Percentiles rank a stretch among this genome's conserved stretches.
Conservation (phyloP, 2,888 invertebrate species). For the Aspidiotus rigidus region DNA sequence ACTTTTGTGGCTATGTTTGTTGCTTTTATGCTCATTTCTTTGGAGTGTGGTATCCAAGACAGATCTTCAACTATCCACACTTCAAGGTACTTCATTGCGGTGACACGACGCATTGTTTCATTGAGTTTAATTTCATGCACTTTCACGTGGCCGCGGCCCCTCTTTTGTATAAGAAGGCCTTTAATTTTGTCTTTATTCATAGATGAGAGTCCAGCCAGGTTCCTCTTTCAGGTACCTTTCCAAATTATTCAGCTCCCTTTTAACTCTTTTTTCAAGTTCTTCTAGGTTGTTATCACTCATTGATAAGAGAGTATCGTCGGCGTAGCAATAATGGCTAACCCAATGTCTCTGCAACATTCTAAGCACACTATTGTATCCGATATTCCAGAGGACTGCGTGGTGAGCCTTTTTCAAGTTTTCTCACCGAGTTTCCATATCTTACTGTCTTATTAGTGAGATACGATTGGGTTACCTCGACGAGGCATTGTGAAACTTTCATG, state of each 20-base stretch:
- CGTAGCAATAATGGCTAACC: neutral
- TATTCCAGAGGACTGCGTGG: neutral
- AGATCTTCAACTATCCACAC: neutral
- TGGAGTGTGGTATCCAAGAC: neutral
- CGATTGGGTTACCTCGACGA: too few species aligned
- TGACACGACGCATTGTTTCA: too few species aligned
- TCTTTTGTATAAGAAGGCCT: neutral
- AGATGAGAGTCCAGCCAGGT: too few species aligned
- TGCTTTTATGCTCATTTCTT: too few species aligned
- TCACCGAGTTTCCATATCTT: too few species aligned
- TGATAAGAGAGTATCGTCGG: neutral
- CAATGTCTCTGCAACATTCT: neutral
- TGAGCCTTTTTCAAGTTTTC: neutral
- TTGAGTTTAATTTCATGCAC: neutral
- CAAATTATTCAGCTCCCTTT: neutral
- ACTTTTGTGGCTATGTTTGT: neutral
- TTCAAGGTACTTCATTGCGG: neutral
- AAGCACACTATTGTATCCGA: neutral
- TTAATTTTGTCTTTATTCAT: neutral
- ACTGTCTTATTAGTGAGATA: too few species aligned
- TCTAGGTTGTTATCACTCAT: neutral
- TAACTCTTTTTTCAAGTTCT: neutral
- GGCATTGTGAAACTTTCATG: neutral
- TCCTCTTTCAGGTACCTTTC: too few species aligned
- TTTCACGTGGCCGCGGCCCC: neutral